Conservation (phyloP, 2,888 invertebrate species). For the Disparrhopalites patrizii region DNA sequence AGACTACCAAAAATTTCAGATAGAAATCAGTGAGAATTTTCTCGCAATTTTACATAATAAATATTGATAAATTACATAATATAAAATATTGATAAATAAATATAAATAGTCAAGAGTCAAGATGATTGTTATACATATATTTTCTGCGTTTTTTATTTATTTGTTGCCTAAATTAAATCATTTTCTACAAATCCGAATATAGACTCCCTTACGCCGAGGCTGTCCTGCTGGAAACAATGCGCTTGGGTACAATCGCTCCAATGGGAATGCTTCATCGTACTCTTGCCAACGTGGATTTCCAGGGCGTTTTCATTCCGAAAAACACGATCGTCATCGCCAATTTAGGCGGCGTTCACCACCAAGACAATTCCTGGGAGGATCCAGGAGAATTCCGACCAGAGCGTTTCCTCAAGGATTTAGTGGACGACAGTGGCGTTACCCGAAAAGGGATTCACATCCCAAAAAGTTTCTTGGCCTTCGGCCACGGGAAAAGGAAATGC, state of each 20-base stretch:
- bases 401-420: conserved; percentile 28
- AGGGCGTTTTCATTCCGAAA: conserved; percentile 35
- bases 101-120: too few species aligned
- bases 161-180: too few species aligned
- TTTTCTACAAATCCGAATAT: too few species aligned
- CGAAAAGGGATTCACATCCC: neutral
- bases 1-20: neutral
- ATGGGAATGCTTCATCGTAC: conserved; percentile 38
- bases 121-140: too few species aligned
- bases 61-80: too few species aligned
- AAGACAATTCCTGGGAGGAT: conserved; percentile 31
- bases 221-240: conserved; percentile 35
- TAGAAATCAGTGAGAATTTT: neutral
- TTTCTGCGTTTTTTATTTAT: too few species aligned
- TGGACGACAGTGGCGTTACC: neutral
- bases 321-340: conserved; percentile 35
- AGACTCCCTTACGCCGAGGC: conserved; percentile 35
- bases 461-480: conserved; percentile 36
- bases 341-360: conserved; percentile 32
- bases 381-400: conserved; percentile 33
- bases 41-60: too few species aligned
- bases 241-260: conserved; percentile 37
- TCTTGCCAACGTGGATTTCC: conserved; percentile 24
- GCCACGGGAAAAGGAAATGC: conserved; percentile 36
- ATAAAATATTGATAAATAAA: neutral